Evolutionary conservation across 2,888 invertebrate species (phyloP), one percentile per base, ranked within the genome.

Genomic region (Drosophila monieri): DNA sequence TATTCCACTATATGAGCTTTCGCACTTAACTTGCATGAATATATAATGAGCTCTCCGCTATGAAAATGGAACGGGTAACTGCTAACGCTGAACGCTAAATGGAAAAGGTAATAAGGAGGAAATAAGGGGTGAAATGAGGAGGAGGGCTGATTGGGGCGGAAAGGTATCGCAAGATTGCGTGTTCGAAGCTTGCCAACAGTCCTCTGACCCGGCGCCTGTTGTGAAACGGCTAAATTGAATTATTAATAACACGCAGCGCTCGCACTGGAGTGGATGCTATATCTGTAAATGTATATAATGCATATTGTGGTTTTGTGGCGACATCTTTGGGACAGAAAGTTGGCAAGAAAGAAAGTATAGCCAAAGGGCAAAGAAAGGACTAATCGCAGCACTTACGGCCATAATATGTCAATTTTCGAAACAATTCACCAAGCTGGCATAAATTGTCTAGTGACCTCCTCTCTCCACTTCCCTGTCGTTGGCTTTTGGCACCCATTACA

Each of bases 321-420:
- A 74, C 78, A 84, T 73, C 79, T 74, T 76, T 72, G 78, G 53
- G 69, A 62, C 67, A 65, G 67, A 62, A 65, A 67, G 61, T 70
- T 77, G 56, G 60, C 46, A 51, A 3, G 30, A n/a, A 39, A 14
- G 35, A 48, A 37, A 6, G 35, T 35, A 39, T n/a, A 9, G 12
- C 21, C 27, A 35, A 66, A 48, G 47, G 67, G 37, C 56, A 18
- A 46, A 35, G 51, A 41, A 39, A 25, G 54, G 54, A 80, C 83
- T 85, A 83, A 85, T 80, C 80, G 83, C 73, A 69, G 80, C 83
- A 83, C 85, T 85, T 83, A 83, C 71, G 80, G 71, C 68, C 77
- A 80, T 83, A 85, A 83, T 83, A 85, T 85, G 85, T 85, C 85
- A 83, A 85, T 83, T 83, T 85, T 83, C 83, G 80, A 85, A 85